A percentile compares a stretch with the other conserved stretches of the same genome.
Conservation (phyloP, 2,113 vertebrate species). For the Albula glossodonta region DNA sequence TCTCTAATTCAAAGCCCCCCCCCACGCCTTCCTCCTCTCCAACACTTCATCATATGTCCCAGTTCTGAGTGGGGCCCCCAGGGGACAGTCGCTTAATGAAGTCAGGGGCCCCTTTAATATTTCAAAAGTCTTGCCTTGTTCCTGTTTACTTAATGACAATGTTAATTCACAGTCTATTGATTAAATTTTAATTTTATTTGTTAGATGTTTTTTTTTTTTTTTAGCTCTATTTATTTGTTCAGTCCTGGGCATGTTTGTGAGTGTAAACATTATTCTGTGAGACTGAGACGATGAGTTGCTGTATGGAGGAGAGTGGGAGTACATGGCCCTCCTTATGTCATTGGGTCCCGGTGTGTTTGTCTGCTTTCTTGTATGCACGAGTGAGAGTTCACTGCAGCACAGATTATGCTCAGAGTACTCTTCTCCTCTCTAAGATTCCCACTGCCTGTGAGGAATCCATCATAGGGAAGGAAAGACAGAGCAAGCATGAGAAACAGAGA, state of each 20-base stretch:
- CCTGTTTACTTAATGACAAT: slow-evolving; percentile 66
- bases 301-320: background rate
- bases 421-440: background rate
- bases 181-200: slow-evolving; percentile 71
- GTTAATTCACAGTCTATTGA: slow-evolving; percentile 63
- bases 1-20: background rate
- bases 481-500: no score
- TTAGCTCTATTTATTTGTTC: slow-evolving; percentile 42
- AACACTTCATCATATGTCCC: slow-evolving; percentile 49
- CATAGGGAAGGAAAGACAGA: background rate
- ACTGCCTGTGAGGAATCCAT: background rate
- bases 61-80: slow-evolving; percentile 51
- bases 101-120: slow-evolving; percentile 62
- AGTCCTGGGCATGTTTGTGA: slow-evolving; percentile 27
- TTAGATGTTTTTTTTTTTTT: slow-evolving; percentile 57
- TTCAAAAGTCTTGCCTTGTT: slow-evolving; percentile 55
- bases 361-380: background rate
- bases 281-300: background rate
- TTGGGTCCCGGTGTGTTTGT: background rate
- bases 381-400: background rate
- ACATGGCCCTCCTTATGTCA: slow-evolving; percentile 11
- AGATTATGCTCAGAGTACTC: background rate
- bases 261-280: background rate
- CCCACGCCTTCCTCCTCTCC: background rate
- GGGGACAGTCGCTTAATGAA: slow-evolving; percentile 55